phyloP scores from a whole-genome alignment of 2,797 vertebrate species.

The Lepus oiostolus region DNA sequence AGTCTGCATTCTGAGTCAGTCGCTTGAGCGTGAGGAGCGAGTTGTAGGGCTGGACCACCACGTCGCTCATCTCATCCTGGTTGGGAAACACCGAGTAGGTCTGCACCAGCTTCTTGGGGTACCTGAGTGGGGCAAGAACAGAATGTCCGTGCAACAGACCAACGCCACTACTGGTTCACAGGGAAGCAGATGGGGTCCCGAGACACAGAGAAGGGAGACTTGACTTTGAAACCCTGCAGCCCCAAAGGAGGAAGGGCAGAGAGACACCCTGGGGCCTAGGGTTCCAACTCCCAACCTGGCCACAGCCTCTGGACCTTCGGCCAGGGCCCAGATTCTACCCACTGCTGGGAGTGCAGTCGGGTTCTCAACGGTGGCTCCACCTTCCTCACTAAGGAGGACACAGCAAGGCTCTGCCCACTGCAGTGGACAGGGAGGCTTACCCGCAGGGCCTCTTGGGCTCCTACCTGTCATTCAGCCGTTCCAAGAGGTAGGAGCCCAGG shows the following conservation, averaged over 20 bases:
- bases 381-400: neutral
- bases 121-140: constrained; percentile 92
- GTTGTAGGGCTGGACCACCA: constrained; percentile 99
- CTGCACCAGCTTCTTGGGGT: constrained; percentile 98
- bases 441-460: neutral
- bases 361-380: neutral
- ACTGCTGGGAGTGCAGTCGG: neutral
- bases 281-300: neutral
- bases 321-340: neutral
- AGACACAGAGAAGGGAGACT: neutral
- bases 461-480: constrained; percentile 98
- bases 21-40: constrained; percentile 97
- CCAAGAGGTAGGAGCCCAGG: constrained; percentile 96
- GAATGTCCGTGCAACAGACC: neutral
- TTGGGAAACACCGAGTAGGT: constrained; percentile 99
- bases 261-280: neutral
- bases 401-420: neutral
- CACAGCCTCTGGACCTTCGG: neutral
- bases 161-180: neutral
- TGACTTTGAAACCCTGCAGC: neutral
- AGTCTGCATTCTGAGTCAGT: constrained; percentile 96
- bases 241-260: neutral
- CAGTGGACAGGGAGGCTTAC: neutral
- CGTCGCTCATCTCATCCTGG: constrained; percentile 99
- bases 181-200: neutral